phyloP scores from a whole-genome alignment of 2,888 invertebrate species.

The Eupsilia transversa region DNA sequence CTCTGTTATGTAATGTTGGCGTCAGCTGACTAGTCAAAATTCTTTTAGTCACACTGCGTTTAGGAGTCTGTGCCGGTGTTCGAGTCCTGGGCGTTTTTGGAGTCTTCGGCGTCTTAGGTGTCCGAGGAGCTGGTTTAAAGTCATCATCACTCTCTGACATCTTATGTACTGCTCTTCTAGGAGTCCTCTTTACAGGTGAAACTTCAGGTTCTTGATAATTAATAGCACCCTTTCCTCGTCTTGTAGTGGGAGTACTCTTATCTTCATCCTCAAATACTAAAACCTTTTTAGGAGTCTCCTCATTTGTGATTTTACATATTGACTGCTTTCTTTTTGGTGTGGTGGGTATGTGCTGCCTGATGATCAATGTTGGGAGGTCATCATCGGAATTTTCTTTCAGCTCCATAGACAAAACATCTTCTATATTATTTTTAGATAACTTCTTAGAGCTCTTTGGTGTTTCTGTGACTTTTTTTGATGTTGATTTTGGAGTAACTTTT shows the following conservation, averaged over 20 bases:
- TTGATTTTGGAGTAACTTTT: conserved; percentile 73
- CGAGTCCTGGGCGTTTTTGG: conserved; percentile 70
- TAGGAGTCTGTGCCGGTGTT: conserved; percentile 77
- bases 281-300: conserved; percentile 83
- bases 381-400: conserved; percentile 85
- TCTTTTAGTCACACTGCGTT: conserved; percentile 77
- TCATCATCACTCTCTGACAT: conserved; percentile 81
- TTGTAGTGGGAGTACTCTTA: conserved; percentile 71
- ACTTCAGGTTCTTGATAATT: conserved; percentile 80
- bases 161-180: conserved; percentile 74
- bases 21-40: conserved; percentile 83
- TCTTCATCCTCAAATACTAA: conserved; percentile 81
- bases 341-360: conserved; percentile 78
- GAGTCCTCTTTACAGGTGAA: conserved; percentile 79
- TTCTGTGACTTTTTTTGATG: conserved; percentile 66
- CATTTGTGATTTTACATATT: conserved; percentile 70
- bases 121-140: conserved; percentile 73
- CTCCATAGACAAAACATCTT: conserved; percentile 83
- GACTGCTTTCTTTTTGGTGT: conserved; percentile 84
- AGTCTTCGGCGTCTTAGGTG: conserved; percentile 72
- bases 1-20: conserved; percentile 80
- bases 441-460: conserved; percentile 79
- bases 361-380: conserved; percentile 85
- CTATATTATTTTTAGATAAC: conserved; percentile 75
- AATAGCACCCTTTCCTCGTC: conserved; percentile 77